These are phyloP conservation scores for Athetis lepigone DNA, from an alignment of 2,888 invertebrate species.

Conservation along the genomic window DNA sequence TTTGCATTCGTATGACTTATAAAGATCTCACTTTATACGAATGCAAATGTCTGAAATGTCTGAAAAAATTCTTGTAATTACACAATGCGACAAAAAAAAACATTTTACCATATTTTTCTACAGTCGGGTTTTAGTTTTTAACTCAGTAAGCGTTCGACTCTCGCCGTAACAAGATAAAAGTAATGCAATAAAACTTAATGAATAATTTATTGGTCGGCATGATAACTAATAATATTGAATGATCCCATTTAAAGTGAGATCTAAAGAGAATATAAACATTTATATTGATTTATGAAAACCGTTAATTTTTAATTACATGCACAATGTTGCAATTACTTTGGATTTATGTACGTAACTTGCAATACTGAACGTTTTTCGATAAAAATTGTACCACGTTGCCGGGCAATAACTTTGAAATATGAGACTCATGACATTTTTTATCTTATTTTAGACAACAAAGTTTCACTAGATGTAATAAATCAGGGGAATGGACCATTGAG, in stretches of 20 bases:
- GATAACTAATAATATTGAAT: slow-evolving; percentile 68
- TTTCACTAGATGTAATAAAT: slow-evolving; percentile 56
- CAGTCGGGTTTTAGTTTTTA: neutral
- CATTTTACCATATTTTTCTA: no score
- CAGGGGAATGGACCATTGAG: slow-evolving; percentile 54
- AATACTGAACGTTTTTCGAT: slow-evolving; percentile 59
- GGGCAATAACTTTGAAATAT: slow-evolving; percentile 69
- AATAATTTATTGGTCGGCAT: slow-evolving; percentile 62
- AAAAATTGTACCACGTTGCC: slow-evolving; percentile 64
- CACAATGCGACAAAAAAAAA: no score
- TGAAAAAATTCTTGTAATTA: no score
- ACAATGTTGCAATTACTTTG: slow-evolving; percentile 65
- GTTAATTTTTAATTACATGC: slow-evolving; percentile 75
- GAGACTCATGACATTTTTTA: slow-evolving; percentile 65
- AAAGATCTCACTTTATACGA: no score
- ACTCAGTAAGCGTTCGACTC: slow-evolving; percentile 31
- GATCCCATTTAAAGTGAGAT: slow-evolving; percentile 67
- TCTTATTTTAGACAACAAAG: slow-evolving; percentile 62
- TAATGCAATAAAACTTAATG: slow-evolving; percentile 57
- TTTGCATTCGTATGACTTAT: no score
- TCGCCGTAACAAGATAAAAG: slow-evolving; percentile 51
- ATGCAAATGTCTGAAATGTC: no score
- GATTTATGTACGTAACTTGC: slow-evolving; percentile 62
- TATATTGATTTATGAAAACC: slow-evolving; percentile 74
- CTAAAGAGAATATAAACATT: slow-evolving; percentile 63